Evolutionary conservation across 2,888 invertebrate species (phyloP).

Genomic region (Drosophila aldrichi): DNA sequence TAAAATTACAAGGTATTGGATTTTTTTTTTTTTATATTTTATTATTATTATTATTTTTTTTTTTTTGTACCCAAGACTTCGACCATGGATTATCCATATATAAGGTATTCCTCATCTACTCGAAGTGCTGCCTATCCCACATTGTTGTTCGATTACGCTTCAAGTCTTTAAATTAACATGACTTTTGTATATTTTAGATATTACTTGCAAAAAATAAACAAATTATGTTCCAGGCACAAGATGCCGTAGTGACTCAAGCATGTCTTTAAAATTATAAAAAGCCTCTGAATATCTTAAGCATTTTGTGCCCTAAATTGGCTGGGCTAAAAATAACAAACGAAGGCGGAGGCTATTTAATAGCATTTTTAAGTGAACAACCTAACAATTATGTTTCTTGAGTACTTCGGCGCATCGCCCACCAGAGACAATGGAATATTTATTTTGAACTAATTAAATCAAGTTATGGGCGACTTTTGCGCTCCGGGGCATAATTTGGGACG

Average conservation of each 20-base stretch:
- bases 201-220: neutral
- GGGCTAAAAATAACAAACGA: neutral
- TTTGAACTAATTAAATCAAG: constrained; percentile 8
- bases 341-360: neutral
- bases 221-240: neutral
- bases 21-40: no score
- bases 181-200: neutral
- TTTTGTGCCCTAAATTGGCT: neutral
- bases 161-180: neutral
- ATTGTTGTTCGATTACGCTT: neutral
- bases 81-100: neutral
- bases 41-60: no score
- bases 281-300: neutral
- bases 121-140: neutral
- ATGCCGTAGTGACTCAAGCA: neutral
- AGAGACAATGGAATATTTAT: neutral
- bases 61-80: neutral
- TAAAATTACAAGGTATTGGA: neutral
- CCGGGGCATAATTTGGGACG: constrained; percentile 6
- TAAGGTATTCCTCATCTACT: neutral
- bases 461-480: neutral
- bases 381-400: neutral
- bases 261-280: neutral
- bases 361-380: neutral
- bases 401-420: neutral